Evolutionary conservation across 2,797 vertebrate species (phyloP).

Genomic region (Synaphobranchus kaupii): DNA sequence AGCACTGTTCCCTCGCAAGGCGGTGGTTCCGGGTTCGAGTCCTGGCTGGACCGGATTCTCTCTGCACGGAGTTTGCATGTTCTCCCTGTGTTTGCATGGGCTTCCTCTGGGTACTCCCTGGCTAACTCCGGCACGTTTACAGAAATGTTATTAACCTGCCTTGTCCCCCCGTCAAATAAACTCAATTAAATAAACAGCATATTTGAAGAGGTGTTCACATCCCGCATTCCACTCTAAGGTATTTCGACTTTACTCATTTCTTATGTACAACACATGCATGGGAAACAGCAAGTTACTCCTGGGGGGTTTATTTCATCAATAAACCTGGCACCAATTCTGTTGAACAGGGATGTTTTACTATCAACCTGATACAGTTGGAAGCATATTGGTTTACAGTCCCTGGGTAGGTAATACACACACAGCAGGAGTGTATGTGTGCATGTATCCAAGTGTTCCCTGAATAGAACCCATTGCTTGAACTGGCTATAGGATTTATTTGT

Average conservation of each 20-base stretch:
- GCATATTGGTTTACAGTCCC: conserved; percentile 5
- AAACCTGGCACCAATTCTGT: not conserved
- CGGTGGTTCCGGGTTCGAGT: too few relatives aligned
- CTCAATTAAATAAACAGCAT: not conserved
- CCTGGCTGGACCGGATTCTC: too few relatives aligned
- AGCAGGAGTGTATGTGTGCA: not conserved
- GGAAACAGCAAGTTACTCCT: not conserved
- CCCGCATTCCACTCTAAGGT: not conserved
- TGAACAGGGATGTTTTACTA: not conserved
- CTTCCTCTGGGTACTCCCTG: too few relatives aligned
- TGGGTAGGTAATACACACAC: not conserved
- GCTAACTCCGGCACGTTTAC: not conserved
- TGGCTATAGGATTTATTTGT: not conserved
- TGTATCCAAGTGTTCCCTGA: not conserved
- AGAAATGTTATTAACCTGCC: not conserved
- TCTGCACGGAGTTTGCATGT: too few relatives aligned
- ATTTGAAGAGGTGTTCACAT: not conserved
- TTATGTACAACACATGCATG: not conserved
- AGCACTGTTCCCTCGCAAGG: too few relatives aligned
- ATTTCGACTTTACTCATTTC: not conserved
- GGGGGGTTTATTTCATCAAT: not conserved
- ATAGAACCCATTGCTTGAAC: not conserved
- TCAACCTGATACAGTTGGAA: not conserved
- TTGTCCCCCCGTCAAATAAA: not conserved
- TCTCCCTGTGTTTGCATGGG: too few relatives aligned